Evolutionary conservation across 2,888 invertebrate species (phyloP), one percentile per base, ranked within the genome.

Genomic region (Emesis russula): DNA sequence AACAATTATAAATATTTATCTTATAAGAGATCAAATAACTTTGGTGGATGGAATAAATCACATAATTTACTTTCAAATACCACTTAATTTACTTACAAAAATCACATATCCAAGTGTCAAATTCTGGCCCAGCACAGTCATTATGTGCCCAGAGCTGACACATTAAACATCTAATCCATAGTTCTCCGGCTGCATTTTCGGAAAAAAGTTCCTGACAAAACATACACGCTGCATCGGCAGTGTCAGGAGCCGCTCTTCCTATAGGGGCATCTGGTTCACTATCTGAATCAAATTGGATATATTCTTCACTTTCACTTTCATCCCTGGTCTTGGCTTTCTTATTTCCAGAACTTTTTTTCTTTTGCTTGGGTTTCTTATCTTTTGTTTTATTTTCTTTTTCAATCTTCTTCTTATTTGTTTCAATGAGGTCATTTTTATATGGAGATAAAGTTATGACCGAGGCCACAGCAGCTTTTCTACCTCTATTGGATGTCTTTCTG

Each of bases 31-130:
- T 58, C 58, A 53, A n/a, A n/a, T 58, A n/a, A 58, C 58, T 36
- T 41, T 66, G 38, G 79, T 31, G 36, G 2, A 36, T 38, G 36
- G 6, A 63, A 36, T 6, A 66, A 66, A 79, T 66, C 38, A 66
- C 33, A 25, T 25, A 25, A 25, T 25, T 25, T 25, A 25, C 25
- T 25, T 25, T 25, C 25, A 25, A 25, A 25, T 25, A 25, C 25
- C 25, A 25, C 25, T 38, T 18, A 18, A 5, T 63, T 85, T 83
- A 90, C 38, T 83, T 88, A 63, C 83, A 87, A 84, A 86, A 88
- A n/a, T 91, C 91, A 85, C 89, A 91, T n/a, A 91, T 91, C 89
- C 89, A 91, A 44, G 85, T 77, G 74, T 89, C 81, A 82, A 83
- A 86, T 68, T 91, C 89, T 86, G 91, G 74, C 25, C 91, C 85